A percentile compares a stretch with the other conserved stretches of the same genome.
Evolutionary conservation across 1,140 invertebrate genomes (phyloP).

Genomic region (Melipona quadrifasciata): DNA sequence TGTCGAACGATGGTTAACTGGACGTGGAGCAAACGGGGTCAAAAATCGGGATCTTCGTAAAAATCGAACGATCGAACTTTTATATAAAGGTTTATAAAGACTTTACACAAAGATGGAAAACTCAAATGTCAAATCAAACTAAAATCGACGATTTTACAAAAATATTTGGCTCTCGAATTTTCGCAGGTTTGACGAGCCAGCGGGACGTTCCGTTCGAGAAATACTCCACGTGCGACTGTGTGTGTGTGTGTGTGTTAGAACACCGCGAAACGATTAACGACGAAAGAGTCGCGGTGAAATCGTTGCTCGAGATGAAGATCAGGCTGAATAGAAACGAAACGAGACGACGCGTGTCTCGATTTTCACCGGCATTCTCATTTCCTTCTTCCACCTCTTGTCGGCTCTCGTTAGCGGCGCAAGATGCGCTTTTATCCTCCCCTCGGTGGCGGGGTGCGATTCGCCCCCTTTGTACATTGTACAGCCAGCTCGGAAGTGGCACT

Average conservation of each 20-base stretch:
- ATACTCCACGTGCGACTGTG: too few species aligned
- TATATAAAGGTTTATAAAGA: too few species aligned
- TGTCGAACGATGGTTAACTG: too few species aligned
- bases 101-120: background rate
- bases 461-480: constrained; percentile 11
- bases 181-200: too few species aligned
- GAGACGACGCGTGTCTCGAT: constrained; percentile 26
- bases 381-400: background rate
- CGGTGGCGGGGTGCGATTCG: background rate
- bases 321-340: constrained; percentile 43
- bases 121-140: too few species aligned
- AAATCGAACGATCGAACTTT: too few species aligned
- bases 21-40: too few species aligned
- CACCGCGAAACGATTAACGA: constrained; percentile 29
- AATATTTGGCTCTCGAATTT: background rate
- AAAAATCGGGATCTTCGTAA: too few species aligned
- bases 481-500: constrained; percentile 7
- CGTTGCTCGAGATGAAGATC: constrained; percentile 40
- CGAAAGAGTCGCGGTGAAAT: constrained; percentile 41
- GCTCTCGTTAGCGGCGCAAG: constrained; percentile 42
- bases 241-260: background rate
- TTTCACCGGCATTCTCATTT: constrained; percentile 6
- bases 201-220: background rate
- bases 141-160: background rate
- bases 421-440: constrained; percentile 39